Percentiles rank a stretch among this genome's conserved stretches.
Evolutionary conservation across 2,797 vertebrate species (phyloP).

Genomic region (Phrynocephalus forsythii): DNA sequence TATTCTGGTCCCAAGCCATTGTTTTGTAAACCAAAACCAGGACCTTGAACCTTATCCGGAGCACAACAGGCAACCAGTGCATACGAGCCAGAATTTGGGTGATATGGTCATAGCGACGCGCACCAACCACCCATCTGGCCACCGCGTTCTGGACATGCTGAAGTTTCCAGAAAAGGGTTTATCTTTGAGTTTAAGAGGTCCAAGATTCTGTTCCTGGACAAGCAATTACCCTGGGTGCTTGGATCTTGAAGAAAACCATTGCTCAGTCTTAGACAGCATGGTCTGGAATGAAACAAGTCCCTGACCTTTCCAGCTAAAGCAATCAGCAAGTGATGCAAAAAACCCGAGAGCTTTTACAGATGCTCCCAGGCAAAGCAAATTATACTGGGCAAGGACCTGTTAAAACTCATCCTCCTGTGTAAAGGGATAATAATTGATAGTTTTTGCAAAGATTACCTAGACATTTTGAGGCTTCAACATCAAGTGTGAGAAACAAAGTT

Average conservation of each 20-base stretch:
- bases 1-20: too few species aligned
- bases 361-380: not conserved
- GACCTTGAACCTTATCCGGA: too few species aligned
- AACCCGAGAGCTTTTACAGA: not conserved
- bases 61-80: too few species aligned
- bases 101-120: too few species aligned
- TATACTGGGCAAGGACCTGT: not conserved
- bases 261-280: not conserved
- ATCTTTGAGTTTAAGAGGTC: not conserved
- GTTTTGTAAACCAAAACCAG: too few species aligned
- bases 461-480: not conserved
- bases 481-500: not conserved
- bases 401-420: not conserved
- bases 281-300: not conserved
- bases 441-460: not conserved
- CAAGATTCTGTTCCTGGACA: not conserved
- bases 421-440: not conserved
- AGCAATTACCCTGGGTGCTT: not conserved
- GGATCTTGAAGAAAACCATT: not conserved
- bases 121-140: too few species aligned
- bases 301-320: not conserved
- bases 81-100: too few species aligned
- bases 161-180: too few species aligned
- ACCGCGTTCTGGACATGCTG: too few species aligned
- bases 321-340: not conserved